Evolutionary conservation across 92 coral and sea anemone genomes (phyloP).

Genomic region (Zoanthus sociatus): DNA sequence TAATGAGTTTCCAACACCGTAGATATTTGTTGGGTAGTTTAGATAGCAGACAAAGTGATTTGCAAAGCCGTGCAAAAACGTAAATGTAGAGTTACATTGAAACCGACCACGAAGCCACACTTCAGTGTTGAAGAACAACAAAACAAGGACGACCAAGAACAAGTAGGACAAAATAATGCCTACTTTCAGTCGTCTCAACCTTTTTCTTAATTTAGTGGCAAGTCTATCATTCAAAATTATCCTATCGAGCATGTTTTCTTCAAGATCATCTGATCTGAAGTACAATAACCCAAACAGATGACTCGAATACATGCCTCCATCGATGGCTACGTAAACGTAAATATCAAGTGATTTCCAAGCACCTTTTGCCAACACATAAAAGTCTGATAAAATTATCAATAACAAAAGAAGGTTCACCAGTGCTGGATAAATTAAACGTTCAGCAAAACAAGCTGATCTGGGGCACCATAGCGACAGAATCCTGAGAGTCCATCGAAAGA

Average conservation of each 20-base stretch:
- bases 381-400: constrained; percentile 28
- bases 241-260: constrained; percentile 32
- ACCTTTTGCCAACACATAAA: constrained; percentile 27
- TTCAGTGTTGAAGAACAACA: constrained; percentile 64
- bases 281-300: constrained; percentile 60
- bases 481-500: constrained; percentile 57
- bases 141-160: constrained; percentile 32
- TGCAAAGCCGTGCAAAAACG: constrained; percentile 52
- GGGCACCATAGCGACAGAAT: constrained; percentile 72
- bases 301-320: constrained; percentile 61
- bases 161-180: constrained; percentile 47
- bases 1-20: constrained; percentile 69
- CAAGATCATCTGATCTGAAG: constrained; percentile 72
- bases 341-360: constrained; percentile 58
- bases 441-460: constrained; percentile 41
- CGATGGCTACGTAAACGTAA: constrained; percentile 62
- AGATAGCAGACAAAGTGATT: constrained; percentile 56
- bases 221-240: neutral
- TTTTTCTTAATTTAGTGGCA: constrained; percentile 12
- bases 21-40: constrained; percentile 65
- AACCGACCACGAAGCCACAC: constrained; percentile 58
- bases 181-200: constrained; percentile 39
- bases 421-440: constrained; percentile 51
- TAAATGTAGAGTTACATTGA: constrained; percentile 60
- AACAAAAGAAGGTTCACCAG: constrained; percentile 58